Percentiles rank a stretch among this genome's conserved stretches.
These are phyloP conservation scores for Erebia aethiops DNA, from an alignment of 2,888 invertebrate species.

Conservation along the genomic window DNA sequence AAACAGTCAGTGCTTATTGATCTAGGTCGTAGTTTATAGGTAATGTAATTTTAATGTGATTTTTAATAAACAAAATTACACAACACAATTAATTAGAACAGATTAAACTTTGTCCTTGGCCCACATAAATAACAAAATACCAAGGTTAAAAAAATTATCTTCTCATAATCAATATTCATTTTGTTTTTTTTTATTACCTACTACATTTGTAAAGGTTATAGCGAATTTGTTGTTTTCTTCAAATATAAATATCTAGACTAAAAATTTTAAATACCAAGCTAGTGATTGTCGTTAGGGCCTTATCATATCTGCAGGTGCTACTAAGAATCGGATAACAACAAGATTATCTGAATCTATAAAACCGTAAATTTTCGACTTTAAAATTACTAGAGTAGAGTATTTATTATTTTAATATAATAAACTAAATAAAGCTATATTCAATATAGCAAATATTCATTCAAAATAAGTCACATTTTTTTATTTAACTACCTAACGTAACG, in stretches of 20 bases:
- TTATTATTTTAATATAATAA: neutral
- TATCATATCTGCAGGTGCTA: conserved; percentile 4
- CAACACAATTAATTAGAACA: neutral
- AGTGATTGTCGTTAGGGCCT: neutral
- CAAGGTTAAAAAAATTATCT: neutral
- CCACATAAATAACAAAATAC: neutral
- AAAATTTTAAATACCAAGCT: neutral
- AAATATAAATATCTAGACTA: too few relatives aligned
- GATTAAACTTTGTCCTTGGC: neutral
- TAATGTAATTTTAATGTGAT: conserved; percentile 9
- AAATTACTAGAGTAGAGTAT: neutral
- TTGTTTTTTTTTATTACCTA: too few relatives aligned
- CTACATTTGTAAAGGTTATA: too few relatives aligned
- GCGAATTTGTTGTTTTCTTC: neutral
- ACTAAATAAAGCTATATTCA: too few relatives aligned
- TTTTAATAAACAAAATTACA: neutral
- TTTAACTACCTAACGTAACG: too few relatives aligned
- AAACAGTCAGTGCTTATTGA: neutral
- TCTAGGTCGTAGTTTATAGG: neutral
- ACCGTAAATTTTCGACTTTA: neutral
- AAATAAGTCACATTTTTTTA: too few relatives aligned
- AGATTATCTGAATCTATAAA: conserved; percentile 15
- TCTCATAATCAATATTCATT: neutral
- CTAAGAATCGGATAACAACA: neutral
- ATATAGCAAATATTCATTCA: too few relatives aligned